Evolutionary conservation across 1,140 invertebrate genomes (phyloP).

Genomic region (Orchesella cincta): DNA sequence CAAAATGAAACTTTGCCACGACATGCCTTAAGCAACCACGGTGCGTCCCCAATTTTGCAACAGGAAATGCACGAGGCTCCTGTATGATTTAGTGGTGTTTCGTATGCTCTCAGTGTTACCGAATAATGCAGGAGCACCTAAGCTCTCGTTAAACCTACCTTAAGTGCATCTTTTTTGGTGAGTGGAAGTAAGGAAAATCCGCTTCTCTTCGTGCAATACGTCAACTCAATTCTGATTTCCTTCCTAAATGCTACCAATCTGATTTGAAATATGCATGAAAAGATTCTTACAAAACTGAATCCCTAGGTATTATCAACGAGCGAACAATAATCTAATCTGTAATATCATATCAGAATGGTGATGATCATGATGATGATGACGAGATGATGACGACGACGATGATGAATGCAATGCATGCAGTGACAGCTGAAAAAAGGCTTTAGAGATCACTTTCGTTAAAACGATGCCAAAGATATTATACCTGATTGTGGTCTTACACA

Average conservation of each 20-base stretch:
- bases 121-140: no score
- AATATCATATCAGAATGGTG: conserved; percentile 1
- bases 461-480: neutral
- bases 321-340: conserved; percentile 14
- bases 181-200: neutral
- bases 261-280: no score
- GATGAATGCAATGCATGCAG: conserved; percentile 3
- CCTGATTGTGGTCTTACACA: neutral
- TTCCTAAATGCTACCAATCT: no score
- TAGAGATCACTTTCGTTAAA: neutral
- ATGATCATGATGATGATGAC: no score
- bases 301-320: neutral
- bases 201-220: neutral
- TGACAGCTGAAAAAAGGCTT: conserved; percentile 7
- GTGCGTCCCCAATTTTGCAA: neutral
- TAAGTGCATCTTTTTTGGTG: no score
- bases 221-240: no score
- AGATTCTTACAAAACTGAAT: no score
- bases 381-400: no score
- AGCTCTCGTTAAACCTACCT: no score
- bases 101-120: no score
- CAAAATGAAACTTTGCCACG: neutral
- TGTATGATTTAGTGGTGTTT: no score
- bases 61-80: conserved; percentile 21
- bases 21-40: conserved; percentile 15